Evolutionary conservation across 2,797 vertebrate genomes (phyloP), one percentile per base, ranked within the genome.

Genomic region (Manis javanica): DNA sequence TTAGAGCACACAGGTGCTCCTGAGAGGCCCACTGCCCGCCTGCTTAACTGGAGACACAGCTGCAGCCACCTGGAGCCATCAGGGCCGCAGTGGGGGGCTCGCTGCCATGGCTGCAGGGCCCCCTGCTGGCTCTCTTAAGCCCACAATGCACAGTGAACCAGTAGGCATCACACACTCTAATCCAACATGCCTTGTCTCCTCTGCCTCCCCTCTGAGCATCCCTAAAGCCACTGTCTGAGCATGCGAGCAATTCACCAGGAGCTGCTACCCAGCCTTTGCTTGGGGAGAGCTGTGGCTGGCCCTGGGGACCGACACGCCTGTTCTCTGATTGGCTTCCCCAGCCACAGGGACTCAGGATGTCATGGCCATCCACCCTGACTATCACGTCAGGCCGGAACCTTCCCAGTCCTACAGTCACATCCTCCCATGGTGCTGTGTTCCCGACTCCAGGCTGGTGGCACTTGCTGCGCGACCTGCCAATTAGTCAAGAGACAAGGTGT

Each of bases 311-410:
- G 9, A 9, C 7, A 42, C 31, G 7, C 46, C 51, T 85, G 21
- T 72, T 53, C n/a, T n/a, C 72, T 51, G 26, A 37, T 51, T 21
- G 57, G 55, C n/a, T 64, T n/a, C 49, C n/a, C 18, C 8, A 23
- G 19, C 81, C 18, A 34, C 7, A 5, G 31, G 46, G 46, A 61
- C 57, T 42, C 37, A 74, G 51, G 1, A 29, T 4, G 3, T 63
- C 72, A n/a, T 2, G 12, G 31, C 69, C 24, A 31, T 34, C 7
- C 7, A 7, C 23, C 34, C 42, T 66, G 46, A 8, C 53, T 34
- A 23, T 15, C 5, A 0, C 29, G 24, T 37, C 34, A 10, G 0
- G 4, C 11, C 1, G 2, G 6, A 19, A 21, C 16, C 57, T 16
- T 51, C 46, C 59, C 75, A 23, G 31, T 2, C 23, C 72, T 24